These are phyloP conservation scores for Rhaphigaster nebulosa DNA, from an alignment of 2,888 invertebrate genomes.

Conservation along the genomic window DNA sequence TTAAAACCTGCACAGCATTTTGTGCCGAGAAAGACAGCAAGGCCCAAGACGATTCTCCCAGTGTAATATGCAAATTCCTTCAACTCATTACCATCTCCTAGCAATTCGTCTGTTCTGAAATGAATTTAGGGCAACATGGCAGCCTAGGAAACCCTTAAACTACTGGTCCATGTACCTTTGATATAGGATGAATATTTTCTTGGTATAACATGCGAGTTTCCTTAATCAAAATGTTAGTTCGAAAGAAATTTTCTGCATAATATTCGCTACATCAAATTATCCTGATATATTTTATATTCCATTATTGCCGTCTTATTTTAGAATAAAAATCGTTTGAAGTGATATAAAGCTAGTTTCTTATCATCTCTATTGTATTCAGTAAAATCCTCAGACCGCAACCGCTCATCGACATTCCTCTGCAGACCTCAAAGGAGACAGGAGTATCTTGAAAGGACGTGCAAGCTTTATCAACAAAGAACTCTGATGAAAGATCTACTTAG, in stretches of 20 bases:
- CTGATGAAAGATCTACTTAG: not conserved
- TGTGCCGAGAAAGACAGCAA: not conserved
- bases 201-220: not conserved
- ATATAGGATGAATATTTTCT: not conserved
- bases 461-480: not conserved
- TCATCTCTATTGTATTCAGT: not conserved
- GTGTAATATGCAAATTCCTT: conserved; percentile 2
- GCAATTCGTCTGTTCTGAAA: conserved; percentile 2
- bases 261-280: too few species aligned
- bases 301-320: too few species aligned
- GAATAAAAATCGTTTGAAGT: too few species aligned
- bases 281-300: too few species aligned
- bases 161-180: not conserved
- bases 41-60: not conserved
- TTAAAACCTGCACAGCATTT: not conserved
- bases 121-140: conserved; percentile 1
- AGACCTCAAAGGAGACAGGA: not conserved
- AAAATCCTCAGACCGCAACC: not conserved
- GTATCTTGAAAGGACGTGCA: not conserved
- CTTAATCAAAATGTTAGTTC: not conserved
- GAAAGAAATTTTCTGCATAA: too few species aligned
- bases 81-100: conserved; percentile 5
- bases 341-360: not conserved
- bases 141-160: not conserved
- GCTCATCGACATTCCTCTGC: not conserved